Percentiles rank a stretch among this genome's conserved stretches.
These are phyloP conservation scores for Heliothis peltigera DNA, from an alignment of 2,888 invertebrate genomes.

Conservation along the genomic window DNA sequence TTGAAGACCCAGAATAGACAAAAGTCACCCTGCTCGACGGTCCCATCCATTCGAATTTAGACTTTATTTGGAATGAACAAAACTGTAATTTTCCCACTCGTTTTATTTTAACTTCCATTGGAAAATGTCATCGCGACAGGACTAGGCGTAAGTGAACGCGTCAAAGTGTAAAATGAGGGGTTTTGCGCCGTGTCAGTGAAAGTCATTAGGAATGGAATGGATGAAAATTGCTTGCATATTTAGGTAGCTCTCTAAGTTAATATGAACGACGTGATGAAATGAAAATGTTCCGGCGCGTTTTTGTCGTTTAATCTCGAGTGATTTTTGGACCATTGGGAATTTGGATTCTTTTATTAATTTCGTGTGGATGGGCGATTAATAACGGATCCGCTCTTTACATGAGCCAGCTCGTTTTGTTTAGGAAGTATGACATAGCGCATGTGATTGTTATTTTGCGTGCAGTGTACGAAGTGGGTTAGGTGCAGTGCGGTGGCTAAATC, in stretches of 20 bases:
- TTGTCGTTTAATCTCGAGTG: slow-evolving; percentile 69
- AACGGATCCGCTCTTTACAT: slow-evolving; percentile 27
- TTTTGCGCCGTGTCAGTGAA: slow-evolving; percentile 88
- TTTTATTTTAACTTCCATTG: slow-evolving; percentile 79
- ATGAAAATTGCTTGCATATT: slow-evolving; percentile 89
- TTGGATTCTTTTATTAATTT: slow-evolving; percentile 63
- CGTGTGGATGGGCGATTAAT: slow-evolving; percentile 46
- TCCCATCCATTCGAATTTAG: slow-evolving; percentile 68
- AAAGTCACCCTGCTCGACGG: slow-evolving; percentile 79
- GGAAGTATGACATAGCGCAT: slow-evolving; percentile 2
- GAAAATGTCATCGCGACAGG: slow-evolving; percentile 87
- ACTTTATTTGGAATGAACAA: slow-evolving; percentile 72
- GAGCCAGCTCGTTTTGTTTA: neutral
- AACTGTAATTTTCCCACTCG: slow-evolving; percentile 65
- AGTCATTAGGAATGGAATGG: slow-evolving; percentile 89
- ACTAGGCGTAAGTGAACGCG: slow-evolving; percentile 89
- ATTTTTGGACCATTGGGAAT: slow-evolving; percentile 69
- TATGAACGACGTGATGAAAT: slow-evolving; percentile 84
- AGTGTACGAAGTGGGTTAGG: slow-evolving; percentile 46
- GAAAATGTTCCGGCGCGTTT: slow-evolving; percentile 79
- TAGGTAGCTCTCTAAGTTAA: slow-evolving; percentile 84
- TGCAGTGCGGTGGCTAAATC: slow-evolving; percentile 77
- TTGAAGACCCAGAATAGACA: slow-evolving; percentile 87
- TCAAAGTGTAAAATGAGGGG: slow-evolving; percentile 90
- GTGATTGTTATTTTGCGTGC: slow-evolving; percentile 46